Evolutionary conservation across 2,113 vertebrate species (phyloP), one percentile per base, ranked within the genome.

Genomic region (Shinisaurus crocodilurus): DNA sequence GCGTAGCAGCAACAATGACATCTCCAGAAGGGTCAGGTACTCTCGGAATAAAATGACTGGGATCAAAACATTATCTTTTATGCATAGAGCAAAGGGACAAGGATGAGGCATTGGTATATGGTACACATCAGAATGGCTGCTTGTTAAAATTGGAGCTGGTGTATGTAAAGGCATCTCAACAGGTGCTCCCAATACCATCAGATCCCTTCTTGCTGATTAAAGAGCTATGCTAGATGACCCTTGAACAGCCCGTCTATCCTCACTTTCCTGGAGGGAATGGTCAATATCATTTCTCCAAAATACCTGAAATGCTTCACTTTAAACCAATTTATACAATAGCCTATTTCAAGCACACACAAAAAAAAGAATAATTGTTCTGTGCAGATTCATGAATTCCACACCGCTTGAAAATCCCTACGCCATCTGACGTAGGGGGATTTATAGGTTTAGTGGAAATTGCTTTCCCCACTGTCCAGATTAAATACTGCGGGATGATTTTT

Each of bases 381-480:
- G 91, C 90, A 94, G 91, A 95, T 90, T 95, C 16, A 60, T 95
- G 95, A 96, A 96, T 97, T 94, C 97, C 93, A 88, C 96, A 90
- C 96, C 95, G 96, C 95, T 90, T 90, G 97, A 98, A 98, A 98
- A 98, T 98, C 98, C 97, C 96, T 96, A 23, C 5, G 96, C 96
- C 97, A 97, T 98, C 97, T 98, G 98, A 98, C 98, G 97, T 97
- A 96, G 97, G 96, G 94, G 98, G 98, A 98, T 98, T 98, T 98
- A 97, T 96, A 97, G 98, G 97, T 98, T 98, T 98, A 98, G 97
- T 97, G 96, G 96, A 98, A 98, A 98, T 98, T 98, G 97, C 97
- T 98, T 98, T 98, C 96, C 98, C 96, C 95, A 96, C 97, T 96
- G 93, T 96, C 93, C 97, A 98, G 98, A 98, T 98, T 98, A 98